Base-by-base conservation (phyloP, 2,113 vertebrate species). In the Platysternon megacephalum region DNA sequence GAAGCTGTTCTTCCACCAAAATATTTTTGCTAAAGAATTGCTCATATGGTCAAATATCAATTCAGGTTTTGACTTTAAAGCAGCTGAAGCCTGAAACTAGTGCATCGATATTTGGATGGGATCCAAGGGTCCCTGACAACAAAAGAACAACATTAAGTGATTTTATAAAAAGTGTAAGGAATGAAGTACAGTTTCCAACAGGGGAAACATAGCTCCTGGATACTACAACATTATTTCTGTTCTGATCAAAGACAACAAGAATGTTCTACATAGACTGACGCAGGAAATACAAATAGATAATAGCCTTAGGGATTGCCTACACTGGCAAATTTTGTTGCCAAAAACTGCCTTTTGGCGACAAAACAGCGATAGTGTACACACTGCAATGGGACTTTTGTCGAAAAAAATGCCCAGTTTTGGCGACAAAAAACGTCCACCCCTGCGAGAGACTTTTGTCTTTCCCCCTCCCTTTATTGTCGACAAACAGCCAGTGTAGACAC, bases 41-140 rank as follows among this genome's bases (percentile, higher is more conserved):
- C 85, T 96, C 55, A 0, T 89, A 86, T 95, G 96, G 82, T 86
- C 86, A 90, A 94, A 35, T 95, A 85, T 92, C 91, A 89, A 94
- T 96, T 97, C 94, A 96, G 85, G 91, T 95, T 97, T 91, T 92
- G 94, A 21, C 78, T 87, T 24, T 90, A 94, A 93, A 93, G 93
- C 96, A 96, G 94, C 95, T 93, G 96, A 97, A 97, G 91, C 79
- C 93, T 94, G 87, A 85, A 93, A 96, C 96, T 87, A 97, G 93
- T 96, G 53, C 96, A 96, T 95, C 88, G 91, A 87, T 93, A 87
- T 95, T 94, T 96, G 96, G 95, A 96, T 1, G 26, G 90, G 87
- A 84, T 94, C 95, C 96, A 97, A 91, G 84, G 95, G 28, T 90
- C 95, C 89, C 94, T 89, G 86, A 90, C 84, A 90, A 93, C 78